A percentile compares a stretch with the other conserved stretches of the same genome.
These are phyloP conservation scores for Telmatherina bonti DNA, from an alignment of 2,797 vertebrate genomes.

Conservation along the genomic window DNA sequence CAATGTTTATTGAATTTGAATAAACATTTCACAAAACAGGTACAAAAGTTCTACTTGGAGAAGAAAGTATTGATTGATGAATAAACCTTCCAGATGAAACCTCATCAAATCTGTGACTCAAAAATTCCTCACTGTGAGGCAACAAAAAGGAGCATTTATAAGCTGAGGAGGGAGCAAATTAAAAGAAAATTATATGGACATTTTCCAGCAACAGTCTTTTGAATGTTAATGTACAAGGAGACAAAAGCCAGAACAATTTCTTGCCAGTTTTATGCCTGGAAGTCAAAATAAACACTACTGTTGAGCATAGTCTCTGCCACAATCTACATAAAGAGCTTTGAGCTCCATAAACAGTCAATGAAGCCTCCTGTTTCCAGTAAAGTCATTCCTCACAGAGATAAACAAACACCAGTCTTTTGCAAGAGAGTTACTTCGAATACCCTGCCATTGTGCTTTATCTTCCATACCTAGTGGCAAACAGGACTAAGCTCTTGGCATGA, in stretches of 20 bases:
- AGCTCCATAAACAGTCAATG: constrained; percentile 73
- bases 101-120: constrained; percentile 48
- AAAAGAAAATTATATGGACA: constrained; percentile 46
- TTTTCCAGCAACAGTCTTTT: constrained; percentile 55
- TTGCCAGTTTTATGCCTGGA: constrained; percentile 67
- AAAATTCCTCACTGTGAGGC: constrained; percentile 21
- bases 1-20: constrained; percentile 32
- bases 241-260: constrained; percentile 66
- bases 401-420: constrained; percentile 71
- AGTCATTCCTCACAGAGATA: constrained; percentile 65
- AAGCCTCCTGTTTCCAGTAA: constrained; percentile 71
- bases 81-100: constrained; percentile 36
- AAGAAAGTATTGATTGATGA: constrained; percentile 34
- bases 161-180: constrained; percentile 8
- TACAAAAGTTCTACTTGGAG: constrained; percentile 10
- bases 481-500: constrained; percentile 20
- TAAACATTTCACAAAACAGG: constrained; percentile 24
- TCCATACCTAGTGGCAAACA: constrained; percentile 17
- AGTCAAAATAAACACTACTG: constrained; percentile 78
- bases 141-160: constrained; percentile 22
- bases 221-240: constrained; percentile 51
- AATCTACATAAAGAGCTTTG: constrained; percentile 70
- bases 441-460: constrained; percentile 42
- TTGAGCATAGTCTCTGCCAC: constrained; percentile 56
- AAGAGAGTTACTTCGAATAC: constrained; percentile 56